A percentile compares a stretch with the other conserved stretches of the same genome.
Conservation (phyloP, 2,797 vertebrate species). For the Chaetodon trifasciatus region DNA sequence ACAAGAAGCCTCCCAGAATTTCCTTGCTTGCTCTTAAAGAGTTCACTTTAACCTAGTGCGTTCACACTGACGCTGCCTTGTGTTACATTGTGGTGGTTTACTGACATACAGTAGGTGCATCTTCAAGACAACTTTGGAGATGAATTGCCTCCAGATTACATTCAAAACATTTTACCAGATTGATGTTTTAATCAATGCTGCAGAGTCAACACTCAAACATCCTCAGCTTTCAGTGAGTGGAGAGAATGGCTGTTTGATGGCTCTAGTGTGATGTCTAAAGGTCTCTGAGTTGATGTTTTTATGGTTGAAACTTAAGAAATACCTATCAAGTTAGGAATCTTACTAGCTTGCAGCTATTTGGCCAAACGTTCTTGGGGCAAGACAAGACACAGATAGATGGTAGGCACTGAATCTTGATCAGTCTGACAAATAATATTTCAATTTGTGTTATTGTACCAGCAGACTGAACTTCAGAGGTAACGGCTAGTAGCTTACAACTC, state of each 20-base stretch:
- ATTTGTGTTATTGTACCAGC: not conserved
- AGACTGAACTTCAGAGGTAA: not conserved
- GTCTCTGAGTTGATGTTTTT: slow-evolving; percentile 38
- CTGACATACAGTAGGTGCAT: not conserved
- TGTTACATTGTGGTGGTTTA: not conserved
- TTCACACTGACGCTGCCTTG: slow-evolving; percentile 1
- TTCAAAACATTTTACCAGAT: not conserved
- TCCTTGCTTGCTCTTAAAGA: not conserved
- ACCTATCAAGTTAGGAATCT: slow-evolving; percentile 46
- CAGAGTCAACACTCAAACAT: not conserved
- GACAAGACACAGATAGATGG: slow-evolving; percentile 50
- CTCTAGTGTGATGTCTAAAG: not conserved
- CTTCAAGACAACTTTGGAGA: not conserved
- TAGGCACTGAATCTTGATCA: slow-evolving; percentile 32
- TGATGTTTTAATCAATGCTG: not conserved
- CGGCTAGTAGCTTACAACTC: not conserved
- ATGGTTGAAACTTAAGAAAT: slow-evolving; percentile 55
- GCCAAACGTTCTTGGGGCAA: slow-evolving; percentile 47
- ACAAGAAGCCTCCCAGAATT: not conserved
- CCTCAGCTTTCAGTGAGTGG: not conserved
- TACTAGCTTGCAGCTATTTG: slow-evolving; percentile 36
- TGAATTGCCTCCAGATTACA: not conserved
- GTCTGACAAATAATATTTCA: slow-evolving; percentile 16
- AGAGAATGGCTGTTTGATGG: not conserved
- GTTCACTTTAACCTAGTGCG: too few relatives aligned